A percentile compares a stretch with the other conserved stretches of the same genome.
phyloP scores from a whole-genome alignment of 2,888 invertebrate species.

The Ormyrus labotus region DNA sequence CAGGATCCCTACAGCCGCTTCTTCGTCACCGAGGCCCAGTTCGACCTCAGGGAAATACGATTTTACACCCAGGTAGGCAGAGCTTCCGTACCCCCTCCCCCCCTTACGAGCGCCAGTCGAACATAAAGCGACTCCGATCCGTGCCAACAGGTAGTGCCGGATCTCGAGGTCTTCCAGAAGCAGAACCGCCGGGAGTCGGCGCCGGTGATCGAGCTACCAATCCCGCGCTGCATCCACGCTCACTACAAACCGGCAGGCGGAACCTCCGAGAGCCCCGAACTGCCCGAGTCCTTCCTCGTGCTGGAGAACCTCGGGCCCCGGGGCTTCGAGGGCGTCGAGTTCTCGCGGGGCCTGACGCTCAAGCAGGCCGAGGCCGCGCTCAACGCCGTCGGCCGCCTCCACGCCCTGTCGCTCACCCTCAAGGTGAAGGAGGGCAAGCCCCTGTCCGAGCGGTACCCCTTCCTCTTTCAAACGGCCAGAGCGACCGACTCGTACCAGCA shows the following conservation, averaged over 20 bases:
- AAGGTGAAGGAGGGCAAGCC: constrained; percentile 78
- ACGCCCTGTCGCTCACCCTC: constrained; percentile 83
- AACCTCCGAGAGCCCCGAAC: constrained; percentile 73
- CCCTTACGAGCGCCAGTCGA: too few species aligned
- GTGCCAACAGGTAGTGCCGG: constrained; percentile 81
- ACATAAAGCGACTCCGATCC: too few species aligned
- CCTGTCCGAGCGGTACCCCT: constrained; percentile 79
- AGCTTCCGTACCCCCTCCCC: too few species aligned
- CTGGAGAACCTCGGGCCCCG: constrained; percentile 84
- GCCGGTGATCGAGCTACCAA: constrained; percentile 78
- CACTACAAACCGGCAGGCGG: constrained; percentile 78
- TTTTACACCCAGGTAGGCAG: constrained; percentile 85
- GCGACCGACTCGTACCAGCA: constrained; percentile 89
- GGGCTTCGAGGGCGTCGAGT: constrained; percentile 82
- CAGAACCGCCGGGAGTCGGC: constrained; percentile 71
- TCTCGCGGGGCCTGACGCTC: constrained; percentile 82
- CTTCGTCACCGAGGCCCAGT: constrained; percentile 89
- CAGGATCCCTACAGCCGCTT: constrained; percentile 87
- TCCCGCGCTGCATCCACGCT: constrained; percentile 84
- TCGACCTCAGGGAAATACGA: constrained; percentile 88
- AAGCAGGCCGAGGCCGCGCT: constrained; percentile 84
- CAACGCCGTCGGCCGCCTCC: constrained; percentile 83
- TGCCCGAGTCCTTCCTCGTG: constrained; percentile 83
- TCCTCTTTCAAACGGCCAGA: constrained; percentile 86
- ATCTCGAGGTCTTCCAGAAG: constrained; percentile 81